A percentile compares a stretch with the other conserved stretches of the same genome.
These are phyloP conservation scores for Anastrepha ludens DNA, from an alignment of 1,140 invertebrate species.

Conservation along the genomic window DNA sequence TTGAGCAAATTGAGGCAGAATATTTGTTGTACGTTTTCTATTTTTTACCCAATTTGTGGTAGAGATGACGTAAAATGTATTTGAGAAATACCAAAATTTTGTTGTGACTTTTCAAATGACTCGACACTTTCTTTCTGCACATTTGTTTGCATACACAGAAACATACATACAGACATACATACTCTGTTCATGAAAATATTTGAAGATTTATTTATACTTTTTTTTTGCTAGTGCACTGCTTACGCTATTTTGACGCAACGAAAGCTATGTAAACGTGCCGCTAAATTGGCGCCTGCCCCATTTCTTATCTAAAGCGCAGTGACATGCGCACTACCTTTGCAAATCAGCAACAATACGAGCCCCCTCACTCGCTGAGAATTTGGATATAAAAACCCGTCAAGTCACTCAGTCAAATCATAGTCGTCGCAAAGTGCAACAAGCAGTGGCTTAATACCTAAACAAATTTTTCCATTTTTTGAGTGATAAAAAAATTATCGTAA, in stretches of 20 bases:
- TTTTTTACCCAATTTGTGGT: no score
- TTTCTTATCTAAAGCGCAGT: neutral
- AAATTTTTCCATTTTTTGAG: neutral
- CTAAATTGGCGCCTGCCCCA: neutral
- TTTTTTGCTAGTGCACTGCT: neutral
- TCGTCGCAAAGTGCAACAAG: neutral
- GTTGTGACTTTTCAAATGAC: no score
- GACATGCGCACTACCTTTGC: neutral
- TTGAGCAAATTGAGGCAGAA: no score
- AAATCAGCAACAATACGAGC: neutral
- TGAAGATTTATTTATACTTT: no score
- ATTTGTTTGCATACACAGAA: no score
- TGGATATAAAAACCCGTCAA: slow-evolving; percentile 1
- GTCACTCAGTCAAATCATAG: neutral
- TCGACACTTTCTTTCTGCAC: no score
- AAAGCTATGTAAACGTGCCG: neutral
- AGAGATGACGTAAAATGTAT: no score
- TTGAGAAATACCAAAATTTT: no score
- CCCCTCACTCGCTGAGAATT: neutral
- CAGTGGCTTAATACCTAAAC: neutral
- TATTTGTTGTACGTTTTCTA: no score
- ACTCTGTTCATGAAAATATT: no score
- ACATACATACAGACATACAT: no score
- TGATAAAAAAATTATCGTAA: neutral
- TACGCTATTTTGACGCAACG: neutral